phyloP scores from a whole-genome alignment of 2,797 vertebrate genomes.

The Gymnothorax reevesii region DNA sequence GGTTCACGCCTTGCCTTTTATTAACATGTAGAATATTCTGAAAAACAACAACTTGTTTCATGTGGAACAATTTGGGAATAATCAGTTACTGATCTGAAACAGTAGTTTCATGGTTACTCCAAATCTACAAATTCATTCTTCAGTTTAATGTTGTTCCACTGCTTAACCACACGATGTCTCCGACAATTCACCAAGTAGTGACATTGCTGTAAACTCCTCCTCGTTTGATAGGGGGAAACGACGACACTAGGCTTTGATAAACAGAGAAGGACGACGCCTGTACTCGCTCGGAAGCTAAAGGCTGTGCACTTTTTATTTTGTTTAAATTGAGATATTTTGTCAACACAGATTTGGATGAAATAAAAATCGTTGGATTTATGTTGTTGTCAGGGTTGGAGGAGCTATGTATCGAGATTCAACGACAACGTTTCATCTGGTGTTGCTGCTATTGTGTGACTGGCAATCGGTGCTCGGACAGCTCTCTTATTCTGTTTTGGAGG shows the following conservation, averaged over 20 bases:
- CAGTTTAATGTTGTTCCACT: neutral
- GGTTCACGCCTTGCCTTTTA: neutral
- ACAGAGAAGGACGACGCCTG: neutral
- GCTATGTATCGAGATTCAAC: neutral
- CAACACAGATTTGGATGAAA: neutral
- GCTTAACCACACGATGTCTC: conserved; percentile 20
- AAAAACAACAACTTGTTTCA: neutral
- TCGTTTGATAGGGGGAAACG: neutral
- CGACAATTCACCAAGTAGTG: neutral
- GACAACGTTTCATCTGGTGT: neutral
- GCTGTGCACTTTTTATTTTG: neutral
- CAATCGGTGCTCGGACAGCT: conserved; percentile 58
- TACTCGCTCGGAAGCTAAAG: neutral
- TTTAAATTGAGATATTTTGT: neutral
- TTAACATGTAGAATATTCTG: neutral
- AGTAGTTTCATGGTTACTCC: conserved; percentile 13
- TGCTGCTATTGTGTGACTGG: conserved; percentile 53
- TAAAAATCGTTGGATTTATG: neutral
- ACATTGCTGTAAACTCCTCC: neutral
- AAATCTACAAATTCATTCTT: neutral
- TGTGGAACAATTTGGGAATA: neutral
- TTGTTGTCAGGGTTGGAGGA: neutral
- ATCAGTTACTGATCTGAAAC: neutral
- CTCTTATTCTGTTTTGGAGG: conserved; percentile 74
- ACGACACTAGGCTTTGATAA: neutral